phyloP scores from a whole-genome alignment of 2,113 vertebrate species.

The Mola mola region DNA sequence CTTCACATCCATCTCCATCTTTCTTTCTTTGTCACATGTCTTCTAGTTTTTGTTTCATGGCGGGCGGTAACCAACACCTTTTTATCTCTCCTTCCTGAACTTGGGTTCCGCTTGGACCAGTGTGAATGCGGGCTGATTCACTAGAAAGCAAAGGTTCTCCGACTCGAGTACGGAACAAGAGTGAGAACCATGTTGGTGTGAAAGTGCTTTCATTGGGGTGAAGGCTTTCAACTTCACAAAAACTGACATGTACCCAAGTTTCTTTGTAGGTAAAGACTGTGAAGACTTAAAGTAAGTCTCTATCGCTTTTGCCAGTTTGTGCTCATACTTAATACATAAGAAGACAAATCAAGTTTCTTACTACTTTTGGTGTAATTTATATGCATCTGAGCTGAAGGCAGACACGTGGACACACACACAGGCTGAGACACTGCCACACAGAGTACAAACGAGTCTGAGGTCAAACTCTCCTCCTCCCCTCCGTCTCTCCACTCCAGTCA shows the following conservation, averaged over 20 bases:
- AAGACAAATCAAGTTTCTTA: neutral
- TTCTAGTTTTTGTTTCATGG: no score
- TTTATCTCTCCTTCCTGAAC: no score
- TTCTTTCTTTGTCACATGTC: no score
- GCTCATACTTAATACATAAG: neutral
- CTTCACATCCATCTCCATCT: no score
- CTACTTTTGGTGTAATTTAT: constrained; percentile 3
- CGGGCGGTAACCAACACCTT: no score
- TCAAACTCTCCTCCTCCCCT: constrained; percentile 44
- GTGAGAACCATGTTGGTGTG: no score
- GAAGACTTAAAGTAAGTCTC: no score
- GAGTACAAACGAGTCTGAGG: constrained; percentile 44
- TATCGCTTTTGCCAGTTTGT: neutral
- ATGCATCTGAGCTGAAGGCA: neutral
- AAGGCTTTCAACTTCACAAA: constrained; percentile 17
- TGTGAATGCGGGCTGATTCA: no score
- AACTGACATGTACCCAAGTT: neutral
- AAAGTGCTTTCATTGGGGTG: constrained; percentile 11
- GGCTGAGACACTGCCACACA: constrained; percentile 28
- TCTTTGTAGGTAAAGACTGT: constrained; percentile 27
- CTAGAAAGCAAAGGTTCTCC: no score
- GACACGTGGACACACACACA: constrained; percentile 3
- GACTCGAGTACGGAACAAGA: no score
- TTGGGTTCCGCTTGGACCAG: no score
- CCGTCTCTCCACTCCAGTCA: constrained; percentile 41